Base-by-base conservation (phyloP, 2,113 vertebrate species). In the Phyllopteryx taeniolatus region DNA sequence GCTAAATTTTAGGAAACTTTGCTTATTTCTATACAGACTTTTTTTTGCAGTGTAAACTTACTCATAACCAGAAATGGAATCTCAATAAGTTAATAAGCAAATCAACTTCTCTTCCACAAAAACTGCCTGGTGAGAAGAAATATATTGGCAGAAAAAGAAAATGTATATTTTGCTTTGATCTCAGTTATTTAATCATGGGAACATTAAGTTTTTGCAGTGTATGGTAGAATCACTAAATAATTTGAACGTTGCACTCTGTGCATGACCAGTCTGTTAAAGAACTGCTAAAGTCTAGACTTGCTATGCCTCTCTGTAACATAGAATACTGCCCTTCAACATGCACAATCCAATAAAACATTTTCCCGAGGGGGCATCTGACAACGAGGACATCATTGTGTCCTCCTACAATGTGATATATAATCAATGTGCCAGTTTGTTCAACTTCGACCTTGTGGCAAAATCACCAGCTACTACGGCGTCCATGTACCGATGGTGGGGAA, bases 391-490 rank as follows among this genome's bases (percentile, higher is more conserved):
- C 1, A 71, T 70, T 60, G 57, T 77, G 51, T 42, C 44, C 68
- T 76, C 62, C 63, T 68, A 33, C 74, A 80, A 62, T 62, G 57
- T 42, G 62, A 80, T 68, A 74, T 71, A 74, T 67, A 84, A 88
- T 89, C 91, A 83, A 78, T 86, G 71, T 59, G 46, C 57, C 72
- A 72, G 72, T 71, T 61, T 73, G 47, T 79, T 87, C 61, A 86
- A 83, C 87, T 86, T 39, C 88, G 86, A 89, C 85, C 82, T 78
- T 51, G 75, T 57, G 33, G 72, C 27, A 22, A 74, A 76, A 82
- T 74, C 75, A 84, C 68, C 76, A 77, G 79, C 73, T 81, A 68
- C 87, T 71, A 68, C 54, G 15, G 84, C 68, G 54, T 82, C 74
- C 2, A 85, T 67, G 70, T 74, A 89, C 79, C 71, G 82, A 90